Conservation (phyloP, 53 echinoderm and acorn worm species). For the Echinometra lucunter region DNA sequence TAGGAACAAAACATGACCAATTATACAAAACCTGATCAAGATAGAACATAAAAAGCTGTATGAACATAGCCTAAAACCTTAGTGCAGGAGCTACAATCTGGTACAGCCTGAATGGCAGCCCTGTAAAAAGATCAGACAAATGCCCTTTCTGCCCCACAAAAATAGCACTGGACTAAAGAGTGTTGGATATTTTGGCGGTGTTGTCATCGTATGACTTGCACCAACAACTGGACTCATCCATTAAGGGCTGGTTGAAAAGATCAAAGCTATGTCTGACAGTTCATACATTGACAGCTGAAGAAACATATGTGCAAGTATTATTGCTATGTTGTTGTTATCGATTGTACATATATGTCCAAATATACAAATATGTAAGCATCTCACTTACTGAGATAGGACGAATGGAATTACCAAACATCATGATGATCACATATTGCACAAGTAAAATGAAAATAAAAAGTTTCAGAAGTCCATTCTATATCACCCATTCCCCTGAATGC, state of each 20-base stretch:
- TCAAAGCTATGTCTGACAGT: slow-evolving; percentile 6
- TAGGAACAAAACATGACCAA: no score
- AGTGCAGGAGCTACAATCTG: neutral
- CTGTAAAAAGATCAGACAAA: slow-evolving; percentile 38
- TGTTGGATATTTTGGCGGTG: slow-evolving; percentile 30
- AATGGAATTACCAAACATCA: neutral
- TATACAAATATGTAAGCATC: neutral
- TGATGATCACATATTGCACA: neutral
- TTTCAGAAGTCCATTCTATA: neutral
- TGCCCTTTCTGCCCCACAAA: slow-evolving; percentile 13
- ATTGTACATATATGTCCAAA: neutral
- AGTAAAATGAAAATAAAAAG: neutral
- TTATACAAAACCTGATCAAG: neutral
- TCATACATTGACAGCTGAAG: slow-evolving; percentile 14
- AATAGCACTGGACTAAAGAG: slow-evolving; percentile 19
- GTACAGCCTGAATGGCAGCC: neutral
- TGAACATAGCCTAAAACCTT: neutral
- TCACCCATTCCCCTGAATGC: neutral
- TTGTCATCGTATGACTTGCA: neutral
- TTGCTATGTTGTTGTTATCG: neutral
- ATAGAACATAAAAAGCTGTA: neutral
- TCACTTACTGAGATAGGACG: neutral
- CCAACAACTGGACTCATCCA: neutral
- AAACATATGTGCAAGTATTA: neutral
- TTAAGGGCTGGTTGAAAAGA: neutral